Base-by-base conservation (phyloP, 2,888 invertebrate genomes). In the Himalopsyche tibetana region DNA sequence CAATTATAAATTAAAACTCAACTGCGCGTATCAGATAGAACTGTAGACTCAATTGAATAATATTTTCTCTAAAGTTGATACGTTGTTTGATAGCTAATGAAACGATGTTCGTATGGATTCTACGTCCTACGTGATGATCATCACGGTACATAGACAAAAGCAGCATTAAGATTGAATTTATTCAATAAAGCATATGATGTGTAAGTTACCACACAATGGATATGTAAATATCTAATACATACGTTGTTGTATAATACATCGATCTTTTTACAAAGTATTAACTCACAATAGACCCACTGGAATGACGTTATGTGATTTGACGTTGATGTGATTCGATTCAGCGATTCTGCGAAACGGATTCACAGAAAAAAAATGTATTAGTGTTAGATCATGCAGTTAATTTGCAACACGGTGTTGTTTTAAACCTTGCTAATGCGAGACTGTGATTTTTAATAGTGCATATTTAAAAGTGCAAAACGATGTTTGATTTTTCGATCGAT, bases 231-330 rank as follows among this genome's bases (percentile, higher is more conserved):
- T 5, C 2, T 12, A 38, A 74, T 38, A 74, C 38, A 74, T 74
- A 74, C 12, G 19, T 15, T 12, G 74, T 74, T 74, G 36, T 74
- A 74, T 19, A 36, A 74, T 38, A 36, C 12, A 74, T 74, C 8
- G 69, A 69, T 28, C 11, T 69, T 69, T 63, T 74, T 74, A 28
- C 38, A 69, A 15, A 36, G 28, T 69, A 28, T 19, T 74, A 36
- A 74, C 36, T 74, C 74, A 74, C 74, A 74, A 74, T 74, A 36
- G 36, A 74, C 74, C 74, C 36, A 74, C 74, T 36, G 74, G 36
- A 28, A 74, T 74, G 74, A 74, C 74, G 74, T 74, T 74, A 74
- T 74, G 74, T 38, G 69, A 74, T 74, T 74, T 38, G 69, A 74
- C 69, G 69, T 74, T 74, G 69, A 74, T 74, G 69, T 74, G 36